Base-by-base conservation (phyloP, 2,888 invertebrate genomes). In the Acanthosepion pharaonis region DNA sequence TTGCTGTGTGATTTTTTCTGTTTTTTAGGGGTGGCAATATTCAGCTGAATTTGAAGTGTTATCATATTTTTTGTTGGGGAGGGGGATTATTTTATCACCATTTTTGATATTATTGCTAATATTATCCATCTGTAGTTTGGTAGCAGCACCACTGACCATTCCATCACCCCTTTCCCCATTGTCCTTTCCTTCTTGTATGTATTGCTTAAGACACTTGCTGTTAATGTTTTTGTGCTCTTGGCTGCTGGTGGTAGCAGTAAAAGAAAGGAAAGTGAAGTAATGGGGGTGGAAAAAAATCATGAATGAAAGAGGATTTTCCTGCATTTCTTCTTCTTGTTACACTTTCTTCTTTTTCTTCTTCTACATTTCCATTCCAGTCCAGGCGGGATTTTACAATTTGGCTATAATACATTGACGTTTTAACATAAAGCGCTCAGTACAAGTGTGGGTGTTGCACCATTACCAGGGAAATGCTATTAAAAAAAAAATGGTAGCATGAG, bases 71-170 rank as follows among this genome's bases (percentile, higher is more conserved):
- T 51, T 51, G 55, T 55, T 42, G 42, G 42, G 42, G 42, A 42
- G 42, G 42, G 42, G 42, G 42, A 55, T 20, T 20, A 55, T 55
- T 55, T 55, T 55, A 55, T 20, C 55, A 53, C 15, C 53, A 18
- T 55, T 78, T 78, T n/a, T 11, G n/a, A 28, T 78, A n/a, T 78
- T 78, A 78, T 78, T 78, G 78, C 9, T 15, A n/a, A 78, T 78
- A 78, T 78, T 11, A 28, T 78, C 78, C 78, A n/a, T n/a, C 9
- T 78, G 78, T 9, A 78, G 78, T 78, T n/a, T n/a, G 78, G 15
- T 78, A 78, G 78, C n/a, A 78, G n/a, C n/a, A 78, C 78, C n/a
- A 78, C 78, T 78, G 78, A 78, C 78, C 78, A 78, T n/a, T 28
- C 28, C 6, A n/a, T 78, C 28, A 78, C 78, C 78, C 78, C n/a